phyloP scores from a whole-genome alignment of 2,113 vertebrate species.

The Carassius gibelio region DNA sequence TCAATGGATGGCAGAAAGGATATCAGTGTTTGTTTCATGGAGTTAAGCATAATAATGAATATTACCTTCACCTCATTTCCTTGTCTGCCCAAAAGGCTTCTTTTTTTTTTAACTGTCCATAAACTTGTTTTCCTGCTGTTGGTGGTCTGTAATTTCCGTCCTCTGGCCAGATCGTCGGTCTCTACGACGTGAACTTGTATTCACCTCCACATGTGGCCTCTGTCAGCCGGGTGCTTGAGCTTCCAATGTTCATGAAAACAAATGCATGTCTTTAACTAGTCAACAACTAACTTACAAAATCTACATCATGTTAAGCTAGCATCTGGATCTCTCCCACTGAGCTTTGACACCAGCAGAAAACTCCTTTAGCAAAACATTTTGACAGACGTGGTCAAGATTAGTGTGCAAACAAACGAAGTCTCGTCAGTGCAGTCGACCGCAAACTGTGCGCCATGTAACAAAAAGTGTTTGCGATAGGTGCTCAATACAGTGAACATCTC shows the following conservation, averaged over 20 bases:
- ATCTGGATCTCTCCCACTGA: neutral
- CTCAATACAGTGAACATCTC: neutral
- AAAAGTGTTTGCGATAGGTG: slow-evolving; percentile 37
- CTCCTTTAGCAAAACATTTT: slow-evolving; percentile 38
- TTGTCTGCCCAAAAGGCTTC: slow-evolving; percentile 19
- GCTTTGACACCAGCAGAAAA: neutral
- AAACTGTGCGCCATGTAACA: slow-evolving; percentile 12
- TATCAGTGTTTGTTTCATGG: slow-evolving; percentile 1
- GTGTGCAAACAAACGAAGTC: neutral
- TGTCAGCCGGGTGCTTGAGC: neutral
- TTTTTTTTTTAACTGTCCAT: slow-evolving; percentile 5
- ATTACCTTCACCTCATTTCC: neutral
- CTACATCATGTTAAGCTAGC: neutral
- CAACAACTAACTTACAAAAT: neutral
- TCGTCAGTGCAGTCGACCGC: neutral
- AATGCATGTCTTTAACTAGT: neutral
- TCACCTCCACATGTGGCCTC: slow-evolving; percentile 45
- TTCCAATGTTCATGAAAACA: neutral
- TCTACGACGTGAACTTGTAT: slow-evolving; percentile 35
- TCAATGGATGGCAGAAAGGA: neutral
- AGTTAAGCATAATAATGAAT: neutral
- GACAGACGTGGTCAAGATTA: slow-evolving; percentile 16
- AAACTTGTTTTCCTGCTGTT: slow-evolving; percentile 35
- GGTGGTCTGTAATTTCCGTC: slow-evolving; percentile 33
- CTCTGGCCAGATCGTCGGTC: slow-evolving; percentile 32